Evolutionary conservation across 2,113 vertebrate genomes (phyloP).

Genomic region (Tragelaphus strepsiceros): DNA sequence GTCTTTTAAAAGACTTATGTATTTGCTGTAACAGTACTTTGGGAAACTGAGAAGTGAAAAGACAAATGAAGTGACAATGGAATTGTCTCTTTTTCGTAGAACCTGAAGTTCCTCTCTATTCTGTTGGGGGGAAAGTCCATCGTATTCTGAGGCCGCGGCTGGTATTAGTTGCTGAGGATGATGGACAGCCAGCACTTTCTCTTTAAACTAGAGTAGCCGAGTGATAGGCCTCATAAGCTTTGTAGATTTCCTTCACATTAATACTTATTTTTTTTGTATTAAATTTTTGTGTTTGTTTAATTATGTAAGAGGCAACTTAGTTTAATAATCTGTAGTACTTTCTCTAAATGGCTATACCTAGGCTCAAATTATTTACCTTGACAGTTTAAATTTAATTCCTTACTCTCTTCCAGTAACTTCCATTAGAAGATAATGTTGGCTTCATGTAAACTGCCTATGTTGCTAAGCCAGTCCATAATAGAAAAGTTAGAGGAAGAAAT

Average conservation of each 20-base stretch:
- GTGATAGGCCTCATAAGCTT: not conserved
- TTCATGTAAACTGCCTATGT: not conserved
- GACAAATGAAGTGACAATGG: not conserved
- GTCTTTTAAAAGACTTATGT: not conserved
- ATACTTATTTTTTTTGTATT: not conserved
- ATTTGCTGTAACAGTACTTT: not conserved
- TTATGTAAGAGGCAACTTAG: not conserved
- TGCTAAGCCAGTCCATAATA: not conserved
- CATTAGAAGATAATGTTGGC: not conserved
- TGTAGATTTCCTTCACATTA: not conserved
- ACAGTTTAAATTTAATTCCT: not conserved
- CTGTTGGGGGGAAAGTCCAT: not conserved
- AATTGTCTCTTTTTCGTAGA: not conserved
- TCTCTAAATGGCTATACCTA: not conserved
- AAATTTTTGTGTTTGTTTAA: not conserved
- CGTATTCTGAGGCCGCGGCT: not conserved
- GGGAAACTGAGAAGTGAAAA: not conserved
- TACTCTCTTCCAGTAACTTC: not conserved
- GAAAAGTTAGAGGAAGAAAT: slow-evolving; percentile 7
- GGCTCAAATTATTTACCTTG: not conserved
- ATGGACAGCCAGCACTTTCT: not conserved
- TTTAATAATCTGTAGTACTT: not conserved
- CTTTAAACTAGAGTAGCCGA: not conserved
- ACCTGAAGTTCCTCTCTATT: not conserved
- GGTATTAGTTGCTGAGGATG: not conserved